These are phyloP conservation scores for Drosophila littoralis DNA, from an alignment of 1,140 invertebrate species.

Conservation along the genomic window DNA sequence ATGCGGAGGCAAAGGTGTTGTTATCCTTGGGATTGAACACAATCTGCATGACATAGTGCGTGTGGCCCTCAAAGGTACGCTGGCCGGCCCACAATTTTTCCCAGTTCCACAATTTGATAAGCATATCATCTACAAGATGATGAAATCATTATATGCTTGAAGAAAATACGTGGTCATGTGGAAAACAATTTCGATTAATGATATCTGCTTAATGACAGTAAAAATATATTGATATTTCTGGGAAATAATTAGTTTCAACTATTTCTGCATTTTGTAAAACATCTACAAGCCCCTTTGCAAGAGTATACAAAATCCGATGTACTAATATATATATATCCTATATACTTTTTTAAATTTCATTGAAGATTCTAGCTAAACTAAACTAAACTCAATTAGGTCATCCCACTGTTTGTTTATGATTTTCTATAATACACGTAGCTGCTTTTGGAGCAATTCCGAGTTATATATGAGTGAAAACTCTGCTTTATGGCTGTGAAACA, in stretches of 20 bases:
- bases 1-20: conserved; percentile 99
- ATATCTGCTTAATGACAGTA: too few relatives aligned
- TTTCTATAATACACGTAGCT: neutral
- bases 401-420: conserved; percentile 84
- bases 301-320: too few relatives aligned
- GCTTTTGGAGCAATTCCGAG: neutral
- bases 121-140: conserved; percentile 92
- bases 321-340: too few relatives aligned
- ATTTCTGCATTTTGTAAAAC: too few relatives aligned
- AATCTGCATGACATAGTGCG: conserved; percentile 99
- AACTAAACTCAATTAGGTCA: conserved; percentile 6
- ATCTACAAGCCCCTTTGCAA: too few relatives aligned
- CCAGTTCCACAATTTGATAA: conserved; percentile 99
- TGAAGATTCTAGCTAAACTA: neutral
- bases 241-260: too few relatives aligned
- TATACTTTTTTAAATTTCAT: neutral
- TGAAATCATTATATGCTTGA: conserved; percentile 3
- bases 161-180: neutral
- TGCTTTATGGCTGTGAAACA: conserved; percentile 84
- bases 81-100: conserved; percentile 99
- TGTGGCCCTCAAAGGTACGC: conserved; percentile 99
- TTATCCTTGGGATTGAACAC: conserved; percentile 99
- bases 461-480: neutral
- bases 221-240: too few relatives aligned
- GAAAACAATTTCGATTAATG: too few relatives aligned